These are phyloP conservation scores for Datnioides undecimradiatus DNA, from an alignment of 2,113 vertebrate genomes.

Conservation along the genomic window DNA sequence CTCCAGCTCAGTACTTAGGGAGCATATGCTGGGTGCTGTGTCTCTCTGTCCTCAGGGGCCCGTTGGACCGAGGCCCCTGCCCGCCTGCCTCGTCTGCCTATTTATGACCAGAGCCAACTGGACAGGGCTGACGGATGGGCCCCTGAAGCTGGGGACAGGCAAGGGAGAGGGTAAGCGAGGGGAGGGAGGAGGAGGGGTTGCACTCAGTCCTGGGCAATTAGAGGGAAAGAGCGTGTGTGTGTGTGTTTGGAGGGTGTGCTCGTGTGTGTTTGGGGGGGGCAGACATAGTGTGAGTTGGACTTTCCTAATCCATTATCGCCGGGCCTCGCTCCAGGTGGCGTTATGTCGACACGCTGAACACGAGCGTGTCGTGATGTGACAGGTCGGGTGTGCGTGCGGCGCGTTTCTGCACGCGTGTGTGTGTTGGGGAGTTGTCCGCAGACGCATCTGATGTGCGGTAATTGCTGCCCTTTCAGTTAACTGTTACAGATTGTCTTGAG, in stretches of 20 bases:
- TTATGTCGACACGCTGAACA: conserved; percentile 70
- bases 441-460: conserved; percentile 75
- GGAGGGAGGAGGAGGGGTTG: neutral
- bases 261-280: conserved; percentile 31
- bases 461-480: conserved; percentile 78
- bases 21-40: conserved; percentile 80
- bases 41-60: conserved; percentile 67
- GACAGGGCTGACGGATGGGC: conserved; percentile 77
- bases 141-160: conserved; percentile 67
- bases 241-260: conserved; percentile 19
- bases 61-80: conserved; percentile 59
- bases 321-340: conserved; percentile 76
- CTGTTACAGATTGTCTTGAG: conserved; percentile 67
- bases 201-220: conserved; percentile 65
- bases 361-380: conserved; percentile 76
- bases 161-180: conserved; percentile 18
- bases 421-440: conserved; percentile 53
- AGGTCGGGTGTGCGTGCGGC: conserved; percentile 45
- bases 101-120: conserved; percentile 78
- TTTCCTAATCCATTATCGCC: conserved; percentile 77
- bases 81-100: conserved; percentile 63
- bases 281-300: conserved; percentile 72
- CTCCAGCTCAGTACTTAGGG: conserved; percentile 78
- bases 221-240: conserved; percentile 41
- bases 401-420: conserved; percentile 31